These are phyloP conservation scores for Hymenochirus boettgeri DNA, from an alignment of 2,113 vertebrate genomes.

Conservation along the genomic window DNA sequence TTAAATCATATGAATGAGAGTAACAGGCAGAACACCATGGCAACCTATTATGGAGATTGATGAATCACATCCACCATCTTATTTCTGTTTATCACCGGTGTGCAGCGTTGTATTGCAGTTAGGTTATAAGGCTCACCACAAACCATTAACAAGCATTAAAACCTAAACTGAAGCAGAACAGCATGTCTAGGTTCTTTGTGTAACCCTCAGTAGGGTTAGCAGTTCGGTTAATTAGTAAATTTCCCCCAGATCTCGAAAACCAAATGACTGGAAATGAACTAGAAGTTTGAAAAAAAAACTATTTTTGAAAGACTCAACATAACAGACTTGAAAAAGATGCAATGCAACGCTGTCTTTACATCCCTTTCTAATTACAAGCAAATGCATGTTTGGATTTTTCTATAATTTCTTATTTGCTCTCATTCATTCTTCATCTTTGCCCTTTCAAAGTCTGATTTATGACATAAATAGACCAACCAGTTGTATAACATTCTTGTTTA, in stretches of 20 bases:
- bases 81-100: conserved; percentile 7
- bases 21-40: not conserved
- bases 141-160: conserved; percentile 16
- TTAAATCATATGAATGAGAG: conserved; percentile 4
- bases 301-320: too few relatives aligned
- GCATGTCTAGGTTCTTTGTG: not conserved
- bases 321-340: too few relatives aligned
- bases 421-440: too few relatives aligned
- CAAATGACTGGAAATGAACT: too few relatives aligned
- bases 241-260: not conserved
- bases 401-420: too few relatives aligned
- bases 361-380: too few relatives aligned
- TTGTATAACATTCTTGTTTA: too few relatives aligned
- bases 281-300: too few relatives aligned
- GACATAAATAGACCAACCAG: too few relatives aligned
- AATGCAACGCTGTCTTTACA: too few relatives aligned
- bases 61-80: conserved; percentile 14
- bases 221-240: conserved; percentile 20
- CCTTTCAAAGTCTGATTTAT: too few relatives aligned
- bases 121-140: conserved; percentile 6
- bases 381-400: too few relatives aligned
- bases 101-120: not conserved
- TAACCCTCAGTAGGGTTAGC: conserved; percentile 14
- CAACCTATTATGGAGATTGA: conserved; percentile 4
- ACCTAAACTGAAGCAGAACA: not conserved